Base-by-base conservation (phyloP, 2,797 vertebrate species). In the Florisuga fusca region DNA sequence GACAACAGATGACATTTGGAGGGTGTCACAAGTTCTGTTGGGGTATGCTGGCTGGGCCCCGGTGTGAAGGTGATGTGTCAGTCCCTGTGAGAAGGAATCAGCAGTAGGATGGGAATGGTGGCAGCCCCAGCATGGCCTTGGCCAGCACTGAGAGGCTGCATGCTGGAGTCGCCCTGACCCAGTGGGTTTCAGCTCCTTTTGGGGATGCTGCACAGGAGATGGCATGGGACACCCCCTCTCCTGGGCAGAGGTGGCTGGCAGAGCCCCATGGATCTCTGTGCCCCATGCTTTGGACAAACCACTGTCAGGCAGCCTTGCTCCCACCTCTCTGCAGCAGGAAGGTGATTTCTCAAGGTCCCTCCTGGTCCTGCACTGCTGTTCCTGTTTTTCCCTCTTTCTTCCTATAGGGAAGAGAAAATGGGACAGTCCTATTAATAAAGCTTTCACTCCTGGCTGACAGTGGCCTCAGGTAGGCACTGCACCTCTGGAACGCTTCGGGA, bases 311-410 rank as follows among this genome's bases (percentile, higher is more conserved):
- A 27, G 50, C 23, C 31, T 66, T 23, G 16, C 29, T 48, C 46
- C 46, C 62, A n/a, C 43, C 45, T 38, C 0, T 0, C 7, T 9
- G 29, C 10, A 38, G 5, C 0, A 0, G 43, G 53, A 64, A 76
- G 55, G 51, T 11, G 54, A 34, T 45, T 86, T 81, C 45, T 33
- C 0, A 0, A 41, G 45, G 78, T 54, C 45, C 5, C n/a, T 36
- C 48, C 45, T 17, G 33, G 69, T 25, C 48, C 16, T 27, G 5
- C 10, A 15, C 25, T 12, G 8, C 77, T 12, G 29, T 18, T 91
- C 87, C 26, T n/a, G 26, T 14, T 15, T 23, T 12, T n/a, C 22
- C 7, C 27, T n/a, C 38, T 63, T 66, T 27, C 18, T 12, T 55
- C 18, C 45, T 34, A 15, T 2, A 15, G 23, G 33, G 27, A 82